Conservation (phyloP, 2,888 invertebrate genomes). For the Melangyna quadrimaculata region DNA sequence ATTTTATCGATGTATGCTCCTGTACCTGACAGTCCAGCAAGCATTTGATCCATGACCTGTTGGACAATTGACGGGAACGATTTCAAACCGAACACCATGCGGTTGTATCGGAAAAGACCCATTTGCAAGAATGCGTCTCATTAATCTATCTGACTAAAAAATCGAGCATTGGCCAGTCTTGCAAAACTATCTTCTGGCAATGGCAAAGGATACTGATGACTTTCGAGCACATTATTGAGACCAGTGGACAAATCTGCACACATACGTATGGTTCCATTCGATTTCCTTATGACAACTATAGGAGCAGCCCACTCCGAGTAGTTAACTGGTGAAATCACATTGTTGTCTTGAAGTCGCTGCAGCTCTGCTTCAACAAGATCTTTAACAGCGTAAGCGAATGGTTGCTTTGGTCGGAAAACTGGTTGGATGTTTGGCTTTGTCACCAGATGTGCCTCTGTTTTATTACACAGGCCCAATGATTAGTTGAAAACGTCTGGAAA, state of each 20-base stretch:
- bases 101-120: constrained; percentile 34
- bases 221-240: no score
- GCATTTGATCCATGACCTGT: constrained; percentile 50
- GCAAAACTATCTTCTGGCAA: constrained; percentile 60
- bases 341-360: constrained; percentile 33
- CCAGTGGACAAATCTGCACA: constrained; percentile 71
- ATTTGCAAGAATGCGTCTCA: constrained; percentile 68
- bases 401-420: constrained; percentile 69
- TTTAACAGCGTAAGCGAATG: constrained; percentile 68
- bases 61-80: constrained; percentile 49
- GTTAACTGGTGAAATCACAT: no score
- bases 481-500: no score
- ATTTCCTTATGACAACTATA: constrained; percentile 68
- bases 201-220: background rate
- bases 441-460: constrained; percentile 61
- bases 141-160: constrained; percentile 59
- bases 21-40: no score
- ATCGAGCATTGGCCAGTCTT: constrained; percentile 42
- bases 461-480: constrained; percentile 53
- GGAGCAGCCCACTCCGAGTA: no score
- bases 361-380: constrained; percentile 66
- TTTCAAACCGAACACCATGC: constrained; percentile 60
- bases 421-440: constrained; percentile 61
- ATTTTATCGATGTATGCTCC: no score
- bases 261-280: constrained; percentile 64